These are phyloP conservation scores for Aphis craccivora DNA, from an alignment of 1,140 invertebrate genomes.

Conservation along the genomic window DNA sequence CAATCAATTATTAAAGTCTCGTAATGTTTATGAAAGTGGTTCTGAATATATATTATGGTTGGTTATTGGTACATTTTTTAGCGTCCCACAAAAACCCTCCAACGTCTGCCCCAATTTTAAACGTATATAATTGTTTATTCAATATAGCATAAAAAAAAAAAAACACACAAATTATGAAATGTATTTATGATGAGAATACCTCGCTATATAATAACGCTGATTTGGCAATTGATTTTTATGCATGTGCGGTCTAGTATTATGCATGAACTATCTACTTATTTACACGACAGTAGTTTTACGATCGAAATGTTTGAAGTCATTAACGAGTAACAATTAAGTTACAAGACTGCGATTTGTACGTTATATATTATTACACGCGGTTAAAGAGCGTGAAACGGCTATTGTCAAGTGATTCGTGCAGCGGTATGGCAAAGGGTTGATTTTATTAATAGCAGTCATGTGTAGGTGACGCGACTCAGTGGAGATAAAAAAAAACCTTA, in stretches of 20 bases:
- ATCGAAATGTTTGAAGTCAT: background rate
- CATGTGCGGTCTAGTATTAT: background rate
- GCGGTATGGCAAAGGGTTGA: background rate
- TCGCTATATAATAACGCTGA: no score
- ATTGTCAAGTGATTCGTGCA: background rate
- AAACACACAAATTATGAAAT: background rate
- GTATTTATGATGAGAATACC: background rate
- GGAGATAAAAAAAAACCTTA: background rate
- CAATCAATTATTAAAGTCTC: background rate
- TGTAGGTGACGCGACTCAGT: background rate
- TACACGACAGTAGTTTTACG: background rate
- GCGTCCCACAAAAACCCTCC: no score
- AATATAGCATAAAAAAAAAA: background rate
- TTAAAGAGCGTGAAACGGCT: background rate
- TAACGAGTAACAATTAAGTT: background rate
- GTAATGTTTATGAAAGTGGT: background rate
- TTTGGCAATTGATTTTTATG: background rate
- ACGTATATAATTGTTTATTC: no score
- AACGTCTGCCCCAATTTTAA: background rate
- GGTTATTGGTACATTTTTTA: background rate
- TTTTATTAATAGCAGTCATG: slow-evolving; percentile 18
- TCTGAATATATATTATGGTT: background rate
- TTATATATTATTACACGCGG: background rate
- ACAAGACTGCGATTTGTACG: background rate
- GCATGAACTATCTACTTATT: background rate